phyloP scores from a whole-genome alignment of 2,113 vertebrate species.

The Osmerus mordax region DNA sequence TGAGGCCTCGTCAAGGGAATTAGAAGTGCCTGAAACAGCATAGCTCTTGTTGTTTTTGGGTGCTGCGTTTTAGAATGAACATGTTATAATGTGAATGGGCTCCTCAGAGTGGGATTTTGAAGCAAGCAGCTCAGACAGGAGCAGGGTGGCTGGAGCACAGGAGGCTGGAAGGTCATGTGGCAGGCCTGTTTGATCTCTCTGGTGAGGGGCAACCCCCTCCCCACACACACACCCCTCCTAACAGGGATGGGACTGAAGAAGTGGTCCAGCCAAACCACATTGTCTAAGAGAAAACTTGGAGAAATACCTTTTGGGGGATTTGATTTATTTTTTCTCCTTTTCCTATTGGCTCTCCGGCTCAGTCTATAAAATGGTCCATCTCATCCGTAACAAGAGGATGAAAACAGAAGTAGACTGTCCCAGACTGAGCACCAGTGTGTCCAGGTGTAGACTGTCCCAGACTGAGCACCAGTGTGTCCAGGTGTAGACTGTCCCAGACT shows the following conservation, averaged over 20 bases:
- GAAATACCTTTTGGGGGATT: neutral
- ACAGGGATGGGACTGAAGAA: neutral
- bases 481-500: slow-evolving; percentile 17
- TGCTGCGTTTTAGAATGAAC: slow-evolving; percentile 28
- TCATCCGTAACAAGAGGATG: too few species aligned
- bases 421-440: too few species aligned
- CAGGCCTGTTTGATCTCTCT: neutral
- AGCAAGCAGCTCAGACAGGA: slow-evolving; percentile 27
- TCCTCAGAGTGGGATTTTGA: slow-evolving; percentile 29
- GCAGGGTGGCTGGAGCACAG: neutral
- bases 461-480: slow-evolving; percentile 10
- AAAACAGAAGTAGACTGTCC: too few species aligned
- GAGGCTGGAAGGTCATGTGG: neutral
- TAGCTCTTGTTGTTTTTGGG: slow-evolving; percentile 56
- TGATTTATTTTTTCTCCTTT: slow-evolving; percentile 42
- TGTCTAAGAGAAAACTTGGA: neutral
- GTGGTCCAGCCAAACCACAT: slow-evolving; percentile 2
- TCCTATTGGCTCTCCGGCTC: neutral
- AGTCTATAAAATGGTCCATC: too few species aligned
- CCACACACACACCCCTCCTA: neutral
- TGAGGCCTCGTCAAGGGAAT: slow-evolving; percentile 63
- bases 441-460: too few species aligned
- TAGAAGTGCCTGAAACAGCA: slow-evolving; percentile 58
- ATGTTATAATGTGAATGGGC: slow-evolving; percentile 47
- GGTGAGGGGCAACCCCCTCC: neutral